Conservation (phyloP, 1,140 invertebrate species). For the Trichoplusia ni region DNA sequence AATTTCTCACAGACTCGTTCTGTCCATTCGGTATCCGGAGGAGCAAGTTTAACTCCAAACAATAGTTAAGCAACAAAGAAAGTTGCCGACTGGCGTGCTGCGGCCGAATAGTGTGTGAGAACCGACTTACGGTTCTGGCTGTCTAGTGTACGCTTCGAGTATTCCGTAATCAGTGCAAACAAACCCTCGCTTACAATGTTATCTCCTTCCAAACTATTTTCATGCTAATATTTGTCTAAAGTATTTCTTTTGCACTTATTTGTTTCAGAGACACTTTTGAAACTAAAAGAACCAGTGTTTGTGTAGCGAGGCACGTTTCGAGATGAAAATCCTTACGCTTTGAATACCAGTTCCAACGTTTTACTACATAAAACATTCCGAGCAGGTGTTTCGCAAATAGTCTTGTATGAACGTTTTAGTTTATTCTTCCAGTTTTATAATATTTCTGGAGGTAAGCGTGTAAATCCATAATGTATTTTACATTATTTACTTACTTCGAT, state of each 20-base stretch:
- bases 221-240: constrained; percentile 33
- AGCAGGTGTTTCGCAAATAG: constrained; percentile 17
- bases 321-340: constrained; percentile 21
- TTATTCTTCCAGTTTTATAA: constrained; percentile 2
- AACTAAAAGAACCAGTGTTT: constrained; percentile 15
- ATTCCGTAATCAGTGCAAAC: constrained; percentile 37
- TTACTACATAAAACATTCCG: constrained; percentile 25
- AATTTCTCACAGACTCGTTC: constrained; percentile 54
- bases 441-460: neutral
- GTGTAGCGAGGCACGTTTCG: constrained; percentile 15
- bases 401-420: constrained; percentile 8
- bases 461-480: too few species aligned
- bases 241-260: constrained; percentile 24
- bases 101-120: constrained; percentile 54
- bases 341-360: constrained; percentile 14
- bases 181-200: constrained; percentile 27
- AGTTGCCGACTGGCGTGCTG: constrained; percentile 52
- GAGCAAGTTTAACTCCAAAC: constrained; percentile 70
- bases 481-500: too few species aligned
- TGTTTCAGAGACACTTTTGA: constrained; percentile 22
- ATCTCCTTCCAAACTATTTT: constrained; percentile 28
- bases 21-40: constrained; percentile 55
- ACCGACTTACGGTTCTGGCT: constrained; percentile 42
- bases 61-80: constrained; percentile 77
- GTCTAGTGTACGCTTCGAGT: constrained; percentile 20